These are phyloP conservation scores for Philonicus albiceps DNA, from an alignment of 2,888 invertebrate species.

Conservation along the genomic window DNA sequence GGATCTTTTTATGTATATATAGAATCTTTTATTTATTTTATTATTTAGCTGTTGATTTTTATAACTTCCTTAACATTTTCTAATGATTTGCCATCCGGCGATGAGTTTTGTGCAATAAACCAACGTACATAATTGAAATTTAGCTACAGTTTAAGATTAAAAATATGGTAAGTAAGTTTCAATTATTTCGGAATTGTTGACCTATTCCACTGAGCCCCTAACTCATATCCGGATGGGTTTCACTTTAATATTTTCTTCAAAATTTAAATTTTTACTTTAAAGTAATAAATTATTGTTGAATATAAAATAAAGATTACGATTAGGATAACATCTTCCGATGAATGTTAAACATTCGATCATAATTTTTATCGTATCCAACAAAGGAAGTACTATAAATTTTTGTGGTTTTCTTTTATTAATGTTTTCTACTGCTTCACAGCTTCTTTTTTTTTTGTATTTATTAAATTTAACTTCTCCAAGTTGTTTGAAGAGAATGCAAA, in stretches of 20 bases:
- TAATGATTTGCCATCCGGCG: not conserved
- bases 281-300: conserved; percentile 22
- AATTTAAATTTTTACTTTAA: conserved; percentile 46
- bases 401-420: not conserved
- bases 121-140: conserved; percentile 11
- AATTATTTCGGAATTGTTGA: conserved; percentile 51
- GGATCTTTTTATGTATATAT: conserved; percentile 12
- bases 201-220: conserved; percentile 58
- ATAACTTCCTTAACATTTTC: not conserved
- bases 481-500: not conserved
- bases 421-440: not conserved
- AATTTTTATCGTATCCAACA: conserved; percentile 1
- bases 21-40: not conserved
- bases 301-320: not conserved
- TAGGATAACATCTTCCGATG: conserved; percentile 15
- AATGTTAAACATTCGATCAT: not conserved
- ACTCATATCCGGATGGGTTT: conserved; percentile 53
- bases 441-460: not conserved
- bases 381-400: not conserved
- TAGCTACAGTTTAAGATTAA: not conserved
- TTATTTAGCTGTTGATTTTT: not conserved
- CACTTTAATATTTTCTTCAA: conserved; percentile 20
- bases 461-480: not conserved
- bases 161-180: not conserved
- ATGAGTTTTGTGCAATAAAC: conserved; percentile 31